These are phyloP conservation scores for Catagonus wagneri DNA, from an alignment of 2,113 vertebrate genomes.

Conservation along the genomic window DNA sequence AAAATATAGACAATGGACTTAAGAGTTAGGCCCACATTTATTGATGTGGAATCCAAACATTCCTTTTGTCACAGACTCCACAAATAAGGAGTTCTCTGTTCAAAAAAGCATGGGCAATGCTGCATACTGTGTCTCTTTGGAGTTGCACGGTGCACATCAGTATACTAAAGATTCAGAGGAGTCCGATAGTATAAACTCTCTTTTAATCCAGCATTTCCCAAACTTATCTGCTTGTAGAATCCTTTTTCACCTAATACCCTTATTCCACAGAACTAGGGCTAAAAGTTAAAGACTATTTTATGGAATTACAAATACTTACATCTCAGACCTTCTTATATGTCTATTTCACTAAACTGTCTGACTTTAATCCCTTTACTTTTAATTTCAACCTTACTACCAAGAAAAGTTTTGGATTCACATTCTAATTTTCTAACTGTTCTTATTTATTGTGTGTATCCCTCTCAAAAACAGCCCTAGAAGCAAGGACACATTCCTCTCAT, in stretches of 20 bases:
- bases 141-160: not conserved
- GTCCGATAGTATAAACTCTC: not conserved
- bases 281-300: constrained; percentile 13
- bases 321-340: not conserved
- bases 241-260: not conserved
- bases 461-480: not conserved
- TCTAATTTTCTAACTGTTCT: not conserved
- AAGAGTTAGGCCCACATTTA: not conserved
- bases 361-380: not conserved
- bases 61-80: not conserved
- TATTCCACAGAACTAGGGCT: not conserved
- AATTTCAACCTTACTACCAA: not conserved
- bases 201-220: not conserved
- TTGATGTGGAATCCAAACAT: not conserved
- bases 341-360: not conserved
- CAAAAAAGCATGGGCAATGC: not conserved
- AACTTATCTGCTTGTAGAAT: not conserved
- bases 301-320: constrained; percentile 6
- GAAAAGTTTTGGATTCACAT: not conserved
- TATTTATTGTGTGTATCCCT: not conserved
- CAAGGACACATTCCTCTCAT: not conserved
- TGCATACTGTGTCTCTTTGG: not conserved
- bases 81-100: not conserved
- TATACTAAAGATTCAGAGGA: not conserved
- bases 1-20: not conserved